A percentile compares a stretch with the other conserved stretches of the same genome.
These are phyloP conservation scores for Gorsachius goisagi DNA, from an alignment of 2,113 vertebrate genomes.

Conservation along the genomic window DNA sequence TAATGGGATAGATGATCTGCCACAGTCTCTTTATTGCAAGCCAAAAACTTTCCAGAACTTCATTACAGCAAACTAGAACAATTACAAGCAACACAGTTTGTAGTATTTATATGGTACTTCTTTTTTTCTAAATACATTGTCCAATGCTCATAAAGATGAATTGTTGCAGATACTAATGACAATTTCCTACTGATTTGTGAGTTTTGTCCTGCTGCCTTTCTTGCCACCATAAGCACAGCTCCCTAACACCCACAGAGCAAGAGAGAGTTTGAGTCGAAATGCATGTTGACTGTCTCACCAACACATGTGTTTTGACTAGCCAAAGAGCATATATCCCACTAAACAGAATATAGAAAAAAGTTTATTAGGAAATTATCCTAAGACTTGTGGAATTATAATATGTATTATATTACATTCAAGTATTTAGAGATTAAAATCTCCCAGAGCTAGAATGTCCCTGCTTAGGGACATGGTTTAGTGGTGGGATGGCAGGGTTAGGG, in stretches of 20 bases:
- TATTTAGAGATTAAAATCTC: neutral
- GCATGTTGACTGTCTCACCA: neutral
- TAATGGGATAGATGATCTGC: neutral
- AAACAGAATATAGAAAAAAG: neutral
- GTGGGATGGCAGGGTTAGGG: too few relatives aligned
- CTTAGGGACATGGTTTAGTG: too few relatives aligned
- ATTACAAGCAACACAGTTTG: neutral
- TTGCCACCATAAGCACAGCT: neutral
- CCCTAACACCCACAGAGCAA: neutral
- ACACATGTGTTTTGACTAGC: neutral
- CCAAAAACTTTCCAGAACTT: neutral
- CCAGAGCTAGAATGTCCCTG: neutral
- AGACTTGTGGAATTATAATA: neutral
- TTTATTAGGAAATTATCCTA: neutral
- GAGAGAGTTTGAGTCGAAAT: neutral
- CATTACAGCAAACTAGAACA: neutral
- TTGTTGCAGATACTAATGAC: neutral
- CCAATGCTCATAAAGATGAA: neutral
- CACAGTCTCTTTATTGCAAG: neutral
- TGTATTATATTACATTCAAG: neutral
- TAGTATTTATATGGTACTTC: neutral
- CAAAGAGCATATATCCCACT: neutral
- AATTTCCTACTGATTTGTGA: constrained; percentile 6
- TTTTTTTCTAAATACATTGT: neutral
- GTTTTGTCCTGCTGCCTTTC: neutral